phyloP scores from a whole-genome alignment of 2,888 invertebrate species.

The Mesodorylaimus sp. region DNA sequence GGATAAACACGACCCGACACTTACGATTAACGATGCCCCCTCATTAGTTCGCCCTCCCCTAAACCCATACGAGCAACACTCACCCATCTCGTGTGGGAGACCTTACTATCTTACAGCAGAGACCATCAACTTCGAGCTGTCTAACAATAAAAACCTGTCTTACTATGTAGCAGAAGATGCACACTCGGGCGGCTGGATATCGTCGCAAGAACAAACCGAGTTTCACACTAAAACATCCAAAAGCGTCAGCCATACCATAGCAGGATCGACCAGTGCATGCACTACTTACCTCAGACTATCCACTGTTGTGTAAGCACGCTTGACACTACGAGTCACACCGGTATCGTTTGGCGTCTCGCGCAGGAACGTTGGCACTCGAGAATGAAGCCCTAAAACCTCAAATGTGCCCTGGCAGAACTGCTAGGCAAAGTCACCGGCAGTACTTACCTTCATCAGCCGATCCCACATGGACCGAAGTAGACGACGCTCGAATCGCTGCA shows the following conservation, averaged over 20 bases:
- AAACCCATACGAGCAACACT: too few species aligned
- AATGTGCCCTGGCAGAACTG: conserved; percentile 43
- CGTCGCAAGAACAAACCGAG: conserved; percentile 58
- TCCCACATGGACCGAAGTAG: conserved; percentile 41
- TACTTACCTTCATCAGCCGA: conserved; percentile 47
- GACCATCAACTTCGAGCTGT: not conserved
- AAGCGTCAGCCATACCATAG: not conserved
- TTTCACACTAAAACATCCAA: conserved; percentile 41
- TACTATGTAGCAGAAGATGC: conserved; percentile 64
- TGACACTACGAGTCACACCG: conserved; percentile 52
- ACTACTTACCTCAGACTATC: conserved; percentile 46
- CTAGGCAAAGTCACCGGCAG: too few species aligned
- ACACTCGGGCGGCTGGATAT: conserved; percentile 60
- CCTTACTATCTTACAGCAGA: not conserved
- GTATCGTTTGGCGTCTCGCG: conserved; percentile 57
- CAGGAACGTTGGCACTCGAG: conserved; percentile 48
- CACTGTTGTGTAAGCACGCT: conserved; percentile 53
- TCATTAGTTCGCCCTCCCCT: too few species aligned
- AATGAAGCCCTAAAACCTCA: conserved; percentile 28
- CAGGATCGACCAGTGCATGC: not conserved
- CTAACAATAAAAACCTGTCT: conserved; percentile 21
- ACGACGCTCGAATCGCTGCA: conserved; percentile 39
- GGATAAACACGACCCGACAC: too few species aligned
- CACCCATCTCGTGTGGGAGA: too few species aligned
- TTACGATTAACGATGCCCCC: too few species aligned